phyloP scores from a whole-genome alignment of 2,113 vertebrate genomes.

The Myodes glareolus region DNA sequence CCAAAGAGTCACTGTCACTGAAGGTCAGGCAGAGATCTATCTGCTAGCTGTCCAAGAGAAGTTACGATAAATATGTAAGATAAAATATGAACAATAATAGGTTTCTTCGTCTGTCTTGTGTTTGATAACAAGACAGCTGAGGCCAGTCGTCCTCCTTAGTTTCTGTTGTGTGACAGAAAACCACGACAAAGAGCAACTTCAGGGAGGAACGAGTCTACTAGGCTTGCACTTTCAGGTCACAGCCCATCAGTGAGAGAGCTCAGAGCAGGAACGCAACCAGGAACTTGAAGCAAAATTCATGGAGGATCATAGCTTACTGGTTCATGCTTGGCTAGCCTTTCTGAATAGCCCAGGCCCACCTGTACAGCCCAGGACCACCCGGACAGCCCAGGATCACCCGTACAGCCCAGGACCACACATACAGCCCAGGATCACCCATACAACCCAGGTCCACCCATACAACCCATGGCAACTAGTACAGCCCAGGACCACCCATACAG shows the following conservation, averaged over 20 bases:
- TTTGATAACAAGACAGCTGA: neutral
- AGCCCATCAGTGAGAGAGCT: neutral
- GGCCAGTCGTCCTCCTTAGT: neutral
- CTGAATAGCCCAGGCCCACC: neutral
- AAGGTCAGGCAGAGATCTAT: neutral
- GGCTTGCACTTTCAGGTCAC: neutral
- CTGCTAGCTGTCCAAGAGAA: neutral
- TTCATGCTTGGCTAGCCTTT: neutral
- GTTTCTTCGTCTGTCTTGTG: neutral
- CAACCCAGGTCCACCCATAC: no score
- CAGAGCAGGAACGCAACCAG: neutral
- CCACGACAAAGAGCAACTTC: no score
- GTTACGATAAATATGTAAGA: neutral
- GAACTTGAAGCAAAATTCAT: neutral
- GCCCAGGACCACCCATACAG: no score
- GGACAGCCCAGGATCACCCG: no score
- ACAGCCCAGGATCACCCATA: no score
- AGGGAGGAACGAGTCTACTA: neutral
- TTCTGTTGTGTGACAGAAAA: neutral
- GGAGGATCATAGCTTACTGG: neutral
- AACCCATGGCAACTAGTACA: no score
- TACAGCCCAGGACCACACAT: no score
- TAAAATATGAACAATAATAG: neutral
- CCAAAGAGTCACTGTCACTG: neutral
- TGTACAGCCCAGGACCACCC: no score